A percentile compares a stretch with the other conserved stretches of the same genome.
phyloP scores from a whole-genome alignment of 2,113 vertebrate species.

The Microtus pennsylvanicus region DNA sequence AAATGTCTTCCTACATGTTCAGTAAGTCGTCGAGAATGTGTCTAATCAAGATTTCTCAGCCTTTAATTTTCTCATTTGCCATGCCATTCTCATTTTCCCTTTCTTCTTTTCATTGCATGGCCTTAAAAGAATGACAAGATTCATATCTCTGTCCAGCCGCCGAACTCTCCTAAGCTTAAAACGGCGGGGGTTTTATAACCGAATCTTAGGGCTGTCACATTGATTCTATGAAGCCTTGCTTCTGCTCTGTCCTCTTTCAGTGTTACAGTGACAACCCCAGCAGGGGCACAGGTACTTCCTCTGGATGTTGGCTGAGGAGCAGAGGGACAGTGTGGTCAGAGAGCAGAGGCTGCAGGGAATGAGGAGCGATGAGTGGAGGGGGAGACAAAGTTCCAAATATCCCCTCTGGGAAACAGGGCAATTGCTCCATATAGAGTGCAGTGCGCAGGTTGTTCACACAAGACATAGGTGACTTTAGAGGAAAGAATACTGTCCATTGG shows the following conservation, averaged over 20 bases:
- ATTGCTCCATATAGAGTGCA: not conserved
- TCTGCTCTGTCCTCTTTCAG: not conserved
- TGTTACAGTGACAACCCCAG: not conserved
- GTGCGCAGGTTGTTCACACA: not conserved
- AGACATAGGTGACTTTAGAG: not conserved
- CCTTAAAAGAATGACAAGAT: conserved; percentile 16
- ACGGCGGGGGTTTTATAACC: not conserved
- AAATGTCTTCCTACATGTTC: conserved; percentile 44
- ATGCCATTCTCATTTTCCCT: not conserved
- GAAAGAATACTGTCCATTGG: not conserved
- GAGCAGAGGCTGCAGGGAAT: not conserved
- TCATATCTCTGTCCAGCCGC: not conserved
- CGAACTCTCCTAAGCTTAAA: not conserved
- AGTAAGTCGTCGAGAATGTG: conserved; percentile 24
- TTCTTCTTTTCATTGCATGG: conserved; percentile 35
- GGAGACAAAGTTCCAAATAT: not conserved
- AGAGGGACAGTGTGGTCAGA: rapidly evolving
- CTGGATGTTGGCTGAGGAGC: not conserved
- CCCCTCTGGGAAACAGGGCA: not conserved
- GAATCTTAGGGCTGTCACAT: not conserved
- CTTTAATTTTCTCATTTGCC: conserved; percentile 47
- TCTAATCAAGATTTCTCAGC: conserved; percentile 60
- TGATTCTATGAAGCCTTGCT: not conserved
- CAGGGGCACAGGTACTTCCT: not conserved
- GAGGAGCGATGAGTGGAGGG: not conserved